Evolutionary conservation across 1,140 invertebrate genomes (phyloP).

Genomic region (Neodiprion virginianus): DNA sequence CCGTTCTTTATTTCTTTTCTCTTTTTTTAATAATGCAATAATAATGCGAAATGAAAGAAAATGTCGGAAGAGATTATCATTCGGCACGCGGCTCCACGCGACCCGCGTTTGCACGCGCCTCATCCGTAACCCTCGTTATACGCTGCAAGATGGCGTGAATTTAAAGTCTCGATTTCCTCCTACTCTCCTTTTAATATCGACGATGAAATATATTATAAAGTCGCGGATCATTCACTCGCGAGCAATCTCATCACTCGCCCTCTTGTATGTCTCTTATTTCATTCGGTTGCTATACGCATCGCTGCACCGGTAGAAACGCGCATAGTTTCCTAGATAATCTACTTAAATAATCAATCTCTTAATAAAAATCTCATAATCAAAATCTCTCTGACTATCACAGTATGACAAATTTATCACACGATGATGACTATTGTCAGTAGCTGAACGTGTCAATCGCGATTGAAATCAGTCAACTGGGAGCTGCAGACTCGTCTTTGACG

Average conservation of each 20-base stretch:
- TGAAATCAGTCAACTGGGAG: too few relatives aligned
- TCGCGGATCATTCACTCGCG: not conserved
- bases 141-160: slow-evolving; percentile 9
- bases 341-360: too few relatives aligned
- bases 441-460: too few relatives aligned
- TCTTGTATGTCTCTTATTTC: not conserved
- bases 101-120: not conserved
- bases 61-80: slow-evolving; percentile 56
- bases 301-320: too few relatives aligned
- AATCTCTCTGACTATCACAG: too few relatives aligned
- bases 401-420: too few relatives aligned
- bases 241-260: not conserved
- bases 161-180: not conserved
- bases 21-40: slow-evolving; percentile 63
- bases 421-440: too few relatives aligned
- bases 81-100: slow-evolving; percentile 41
- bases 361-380: too few relatives aligned
- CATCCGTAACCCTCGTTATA: not conserved
- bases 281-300: too few relatives aligned
- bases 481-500: too few relatives aligned
- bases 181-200: not conserved
- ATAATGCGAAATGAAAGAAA: slow-evolving; percentile 60
- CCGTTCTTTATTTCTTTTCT: not conserved
- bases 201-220: not conserved
- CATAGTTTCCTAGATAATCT: too few relatives aligned